Conservation (phyloP, 1,140 invertebrate species). For the Aphelenchoides besseyi region DNA sequence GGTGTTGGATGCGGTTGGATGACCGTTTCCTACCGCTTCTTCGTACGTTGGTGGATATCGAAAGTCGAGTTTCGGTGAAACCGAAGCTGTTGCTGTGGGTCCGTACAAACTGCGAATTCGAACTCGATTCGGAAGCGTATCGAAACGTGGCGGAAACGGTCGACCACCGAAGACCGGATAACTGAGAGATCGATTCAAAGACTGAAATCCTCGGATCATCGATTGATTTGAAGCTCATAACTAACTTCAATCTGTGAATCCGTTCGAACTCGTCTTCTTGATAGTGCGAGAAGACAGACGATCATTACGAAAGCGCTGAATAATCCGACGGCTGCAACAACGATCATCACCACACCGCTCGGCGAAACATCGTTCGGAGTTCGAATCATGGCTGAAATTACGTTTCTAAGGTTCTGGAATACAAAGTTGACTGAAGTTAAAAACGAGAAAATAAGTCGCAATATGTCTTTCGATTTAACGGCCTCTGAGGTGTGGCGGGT, state of each 20-base stretch:
- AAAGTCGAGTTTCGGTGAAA: slow-evolving; percentile 3
- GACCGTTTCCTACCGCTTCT: not conserved
- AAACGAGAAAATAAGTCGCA: too few species aligned
- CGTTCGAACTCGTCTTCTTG: not conserved
- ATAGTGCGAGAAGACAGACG: slow-evolving; percentile 8
- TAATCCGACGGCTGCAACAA: slow-evolving; percentile 13
- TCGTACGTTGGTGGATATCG: slow-evolving; percentile 21
- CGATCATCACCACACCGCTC: not conserved
- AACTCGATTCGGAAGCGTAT: not conserved
- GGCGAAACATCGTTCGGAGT: not conserved
- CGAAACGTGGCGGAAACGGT: slow-evolving; percentile 8
- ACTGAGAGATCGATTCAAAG: not conserved
- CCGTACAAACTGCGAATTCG: slow-evolving; percentile 2
- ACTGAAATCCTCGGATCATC: not conserved
- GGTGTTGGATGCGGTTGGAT: slow-evolving; percentile 1
- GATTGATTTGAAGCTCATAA: not conserved
- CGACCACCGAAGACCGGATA: not conserved
- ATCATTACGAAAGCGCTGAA: slow-evolving; percentile 15
- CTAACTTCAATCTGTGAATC: slow-evolving; percentile 10
- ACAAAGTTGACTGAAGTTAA: too few species aligned
- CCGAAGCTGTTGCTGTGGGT: not conserved
- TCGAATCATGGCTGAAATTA: too few species aligned
- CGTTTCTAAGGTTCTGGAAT: too few species aligned
- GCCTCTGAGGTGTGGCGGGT: too few species aligned
- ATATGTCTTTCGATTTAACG: too few species aligned